Base-by-base conservation (phyloP, 53 echinoderm and acorn worm species). In the Antedon mediterranea region DNA sequence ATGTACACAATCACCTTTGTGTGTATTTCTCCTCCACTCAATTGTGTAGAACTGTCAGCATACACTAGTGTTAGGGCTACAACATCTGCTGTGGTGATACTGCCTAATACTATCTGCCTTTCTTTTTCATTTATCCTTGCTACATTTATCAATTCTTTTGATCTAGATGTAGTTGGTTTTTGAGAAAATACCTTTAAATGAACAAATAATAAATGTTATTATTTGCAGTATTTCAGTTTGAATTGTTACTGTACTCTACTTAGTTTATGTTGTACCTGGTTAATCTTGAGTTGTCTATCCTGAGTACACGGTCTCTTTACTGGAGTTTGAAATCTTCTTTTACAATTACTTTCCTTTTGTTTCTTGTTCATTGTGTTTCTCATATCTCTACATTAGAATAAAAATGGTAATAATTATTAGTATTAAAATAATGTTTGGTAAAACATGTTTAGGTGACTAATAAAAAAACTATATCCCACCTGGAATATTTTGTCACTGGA, bases 41-140 rank as follows among this genome's bases (percentile, higher is more conserved):
- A 80, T 32, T 91, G 91, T 32, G 91, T 76, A 26, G 91, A 88
- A 3, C 83, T 81, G 31, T 91, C 88, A 6, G 75, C 76, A 71
- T 91, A 91, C 7, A 81, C 30, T 4, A 91, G 71, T 75, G 83
- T 86, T 80, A 91, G 77, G 20, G 73, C 31, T 3, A 88, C 74
- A 28, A 86, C 82, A 8, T 81, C 76, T 34, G 85, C 81, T 31
- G 26, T 28, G 20, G 34, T 28, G n/a, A 88, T 26, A 28, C 32
- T 71, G 32, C 79, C 41, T 20, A 33, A 14, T 8, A 80, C 75
- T 43, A 70, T 30, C 29, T 20, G 32, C 44, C 81, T 83, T 7
- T 32, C 32, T 28, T 31, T 31, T n/a, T 72, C 74, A 18, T 75
- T 70, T 72, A 77, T 77, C 32, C 34, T 34, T 26, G 32, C 30